phyloP scores from a whole-genome alignment of 2,797 vertebrate genomes.

The Sphaeramia orbicularis region DNA sequence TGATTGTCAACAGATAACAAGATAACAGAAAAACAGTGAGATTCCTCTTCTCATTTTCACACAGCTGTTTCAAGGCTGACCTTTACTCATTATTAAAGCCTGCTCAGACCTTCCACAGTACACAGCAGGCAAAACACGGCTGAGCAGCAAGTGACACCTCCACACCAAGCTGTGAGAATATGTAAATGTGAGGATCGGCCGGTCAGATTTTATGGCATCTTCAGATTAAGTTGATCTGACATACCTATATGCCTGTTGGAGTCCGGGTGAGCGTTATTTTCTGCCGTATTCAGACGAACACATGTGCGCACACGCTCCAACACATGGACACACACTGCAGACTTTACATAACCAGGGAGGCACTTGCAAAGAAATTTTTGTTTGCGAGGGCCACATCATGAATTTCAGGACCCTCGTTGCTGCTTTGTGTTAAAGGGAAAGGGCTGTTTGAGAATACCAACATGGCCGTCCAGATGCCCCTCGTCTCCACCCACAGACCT shows the following conservation, averaged over 20 bases:
- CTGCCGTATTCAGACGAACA: conserved; percentile 5
- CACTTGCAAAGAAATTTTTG: conserved; percentile 32
- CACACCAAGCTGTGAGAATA: conserved; percentile 9
- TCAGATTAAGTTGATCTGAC: conserved; percentile 40
- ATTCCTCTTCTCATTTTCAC: conserved; percentile 6
- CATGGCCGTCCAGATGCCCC: conserved; percentile 27
- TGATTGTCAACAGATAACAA: conserved; percentile 61
- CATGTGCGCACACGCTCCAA: conserved; percentile 2
- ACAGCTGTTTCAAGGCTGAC: conserved; percentile 38
- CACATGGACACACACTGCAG: not conserved
- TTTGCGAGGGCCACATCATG: conserved; percentile 25
- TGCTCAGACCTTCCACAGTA: conserved; percentile 40
- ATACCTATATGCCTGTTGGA: conserved; percentile 20
- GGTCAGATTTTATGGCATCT: conserved; percentile 26
- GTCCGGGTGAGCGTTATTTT: not conserved
- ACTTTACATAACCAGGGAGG: conserved; percentile 40
- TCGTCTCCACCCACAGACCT: conserved; percentile 60
- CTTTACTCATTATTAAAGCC: conserved; percentile 35
- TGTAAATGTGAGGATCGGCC: conserved; percentile 7
- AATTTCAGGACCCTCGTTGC: conserved; percentile 32
- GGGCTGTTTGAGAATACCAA: conserved; percentile 46
- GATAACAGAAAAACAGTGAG: conserved; percentile 48
- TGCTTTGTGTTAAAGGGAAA: conserved; percentile 45
- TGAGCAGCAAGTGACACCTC: conserved; percentile 16
- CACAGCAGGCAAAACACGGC: conserved; percentile 8